phyloP scores from a whole-genome alignment of 2,888 invertebrate genomes.

The Drosophila bunnanda region DNA sequence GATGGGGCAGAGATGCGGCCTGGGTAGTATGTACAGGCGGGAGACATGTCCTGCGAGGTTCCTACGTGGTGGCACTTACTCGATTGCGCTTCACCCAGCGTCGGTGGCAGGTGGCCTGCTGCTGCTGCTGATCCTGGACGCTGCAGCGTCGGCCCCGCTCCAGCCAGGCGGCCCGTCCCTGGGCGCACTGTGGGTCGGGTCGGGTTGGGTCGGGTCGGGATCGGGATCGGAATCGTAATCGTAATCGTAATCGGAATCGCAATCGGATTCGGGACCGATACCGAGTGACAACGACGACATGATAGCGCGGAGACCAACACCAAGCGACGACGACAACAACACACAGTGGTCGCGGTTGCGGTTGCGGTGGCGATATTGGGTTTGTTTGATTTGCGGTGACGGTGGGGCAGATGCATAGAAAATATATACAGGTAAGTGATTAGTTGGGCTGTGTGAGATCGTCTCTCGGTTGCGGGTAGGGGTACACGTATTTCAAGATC shows the following conservation, averaged over 20 bases:
- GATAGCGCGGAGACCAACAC: constrained; percentile 45
- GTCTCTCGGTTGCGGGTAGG: constrained; percentile 57
- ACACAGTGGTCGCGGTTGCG: constrained; percentile 55
- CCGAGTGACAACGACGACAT: constrained; percentile 50
- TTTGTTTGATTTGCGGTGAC: constrained; percentile 59
- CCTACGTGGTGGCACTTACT: constrained; percentile 86
- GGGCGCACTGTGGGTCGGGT: constrained; percentile 88
- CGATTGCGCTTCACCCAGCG: constrained; percentile 95
- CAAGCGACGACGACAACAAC: constrained; percentile 65
- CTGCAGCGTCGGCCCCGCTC: constrained; percentile 88
- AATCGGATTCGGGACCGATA: constrained; percentile 49
- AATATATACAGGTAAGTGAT: constrained; percentile 79
- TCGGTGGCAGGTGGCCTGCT: constrained; percentile 87
- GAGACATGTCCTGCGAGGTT: constrained; percentile 15
- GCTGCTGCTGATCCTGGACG: constrained; percentile 90
- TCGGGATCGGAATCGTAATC: constrained; percentile 31
- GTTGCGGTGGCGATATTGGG: constrained; percentile 35
- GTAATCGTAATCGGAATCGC: constrained; percentile 23
- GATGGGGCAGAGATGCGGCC: constrained; percentile 1
- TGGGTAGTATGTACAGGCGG: constrained; percentile 34
- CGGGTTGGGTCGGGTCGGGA: constrained; percentile 21
- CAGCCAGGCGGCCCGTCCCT: constrained; percentile 94
- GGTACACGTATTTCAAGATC: constrained; percentile 37
- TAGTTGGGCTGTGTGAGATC: constrained; percentile 72
- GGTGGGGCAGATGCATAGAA: constrained; percentile 78